Evolutionary conservation across 1,140 invertebrate genomes (phyloP).

Genomic region (Drosophila ohnishii): DNA sequence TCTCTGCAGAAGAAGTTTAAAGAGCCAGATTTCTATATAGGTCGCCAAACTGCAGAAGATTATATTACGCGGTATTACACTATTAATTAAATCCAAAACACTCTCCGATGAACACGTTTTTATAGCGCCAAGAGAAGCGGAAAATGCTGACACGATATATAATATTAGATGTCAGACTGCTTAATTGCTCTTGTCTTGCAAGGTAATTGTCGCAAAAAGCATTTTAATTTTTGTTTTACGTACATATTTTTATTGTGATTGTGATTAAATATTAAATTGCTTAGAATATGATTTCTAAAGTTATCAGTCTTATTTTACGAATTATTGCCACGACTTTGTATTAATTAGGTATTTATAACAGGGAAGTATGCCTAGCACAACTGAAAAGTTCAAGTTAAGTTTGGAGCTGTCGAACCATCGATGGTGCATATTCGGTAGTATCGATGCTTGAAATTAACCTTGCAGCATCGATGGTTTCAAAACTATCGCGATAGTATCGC

Average conservation of each 20-base stretch:
- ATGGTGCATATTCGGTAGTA: neutral
- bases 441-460: neutral
- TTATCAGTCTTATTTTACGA: neutral
- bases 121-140: neutral
- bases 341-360: conserved; percentile 1
- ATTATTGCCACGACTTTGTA: neutral
- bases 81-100: neutral
- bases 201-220: neutral
- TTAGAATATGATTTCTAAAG: neutral
- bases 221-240: neutral
- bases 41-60: neutral
- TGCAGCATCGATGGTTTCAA: neutral
- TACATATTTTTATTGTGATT: neutral
- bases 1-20: neutral
- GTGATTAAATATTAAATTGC: neutral
- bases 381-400: neutral
- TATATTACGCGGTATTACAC: neutral
- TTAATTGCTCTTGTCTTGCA: neutral
- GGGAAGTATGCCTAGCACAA: neutral
- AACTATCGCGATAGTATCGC: neutral
- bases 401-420: neutral
- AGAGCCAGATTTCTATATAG: neutral
- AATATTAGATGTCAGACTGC: conserved; percentile 6
- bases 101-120: neutral
- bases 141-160: conserved; percentile 1